Evolutionary conservation across 2,888 invertebrate genomes (phyloP), one percentile per base, ranked within the genome.

Genomic region (Pachymerium ferrugineum): DNA sequence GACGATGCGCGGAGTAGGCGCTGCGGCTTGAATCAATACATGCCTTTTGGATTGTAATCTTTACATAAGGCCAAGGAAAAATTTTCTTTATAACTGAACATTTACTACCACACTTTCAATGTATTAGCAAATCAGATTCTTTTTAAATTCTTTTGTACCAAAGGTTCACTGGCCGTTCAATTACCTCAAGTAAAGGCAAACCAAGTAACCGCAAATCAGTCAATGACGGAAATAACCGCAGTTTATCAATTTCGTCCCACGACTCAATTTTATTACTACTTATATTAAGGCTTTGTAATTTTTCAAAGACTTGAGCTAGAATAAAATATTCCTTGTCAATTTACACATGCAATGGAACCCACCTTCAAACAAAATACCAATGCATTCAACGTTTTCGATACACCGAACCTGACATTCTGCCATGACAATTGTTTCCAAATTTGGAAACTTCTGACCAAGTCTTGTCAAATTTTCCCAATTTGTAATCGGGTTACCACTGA

Each of bases 191-290:
- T 42, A 88, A 81, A 29, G 88, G 87, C 76, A 88, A 85, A 42
- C 91, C 91, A 84, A 90, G 90, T 76, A 96, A 89, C 80, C 96
- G 87, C 76, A 97, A 86, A 83, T 93, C 93, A 78, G 88, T 89
- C 74, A 97, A 85, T 10, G 88, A 87, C 0, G 92, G 93, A 84
- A 95, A 95, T 80, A 88, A 88, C 73, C 91, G 88, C 77, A 97
- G 85, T 78, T 90, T 87, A 80, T 96, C 95, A 75, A 97, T 89
- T 80, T 95, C 94, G 79, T 92, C 89, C 94, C 96, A 95, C 38
- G 91, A 89, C 70, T 89, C 86, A 70, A 97, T 83, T 71, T 89
- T 87, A 22, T 93, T 92, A 78, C 91, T 90, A 82, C 93, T 94
- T 76, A 96, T 85, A 83, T 94, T 94, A 16, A 84, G 78, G 19